Base-by-base conservation (phyloP, 2,797 vertebrate species). In the Coilia nasus region DNA sequence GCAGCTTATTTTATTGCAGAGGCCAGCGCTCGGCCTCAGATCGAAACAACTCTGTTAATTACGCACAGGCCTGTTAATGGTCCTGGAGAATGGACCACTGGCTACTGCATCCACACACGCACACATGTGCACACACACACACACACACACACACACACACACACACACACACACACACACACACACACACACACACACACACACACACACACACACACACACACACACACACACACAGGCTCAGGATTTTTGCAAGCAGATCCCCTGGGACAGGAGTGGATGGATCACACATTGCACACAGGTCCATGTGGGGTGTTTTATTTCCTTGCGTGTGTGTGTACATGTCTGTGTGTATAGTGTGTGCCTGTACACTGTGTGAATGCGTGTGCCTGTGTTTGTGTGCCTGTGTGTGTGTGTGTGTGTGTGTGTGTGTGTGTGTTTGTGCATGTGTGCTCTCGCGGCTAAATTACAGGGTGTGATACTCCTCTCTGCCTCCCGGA, bases 381-480 rank as follows among this genome's bases (percentile, higher is more conserved):
- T 80, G 46, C 46, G 28, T 62, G 28, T 64, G 28, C n/a, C 12
- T 62, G 80, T 84, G 62, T 44, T 71, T 57, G 83, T 85, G 83
- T 83, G 84, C 82, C 78, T 83, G 85, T 83, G 82, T 85, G 83
- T 90, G 87, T 89, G 86, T 85, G 62, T 83, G 80, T 86, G 78
- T 88, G 87, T 71, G 81, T 85, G 87, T 85, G 56, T 59, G 23
- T 54, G 84, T 41, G 71, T 78, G 81, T 82, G 83, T 81, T 60
- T 85, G 87, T 89, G 88, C 62, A 17, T 93, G 93, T 91, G 92
- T 93, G 88, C 82, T 83, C 84, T 87, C 87, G 83, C 92, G 91
- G 89, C 91, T 93, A 94, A 95, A 95, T 95, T 95, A 93, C 90
- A 95, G 92, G 93, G 94, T 96, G 96, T 94, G 93, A 95, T 95